phyloP scores from a whole-genome alignment of 2,888 invertebrate genomes.

The Ormyrus thymus region DNA sequence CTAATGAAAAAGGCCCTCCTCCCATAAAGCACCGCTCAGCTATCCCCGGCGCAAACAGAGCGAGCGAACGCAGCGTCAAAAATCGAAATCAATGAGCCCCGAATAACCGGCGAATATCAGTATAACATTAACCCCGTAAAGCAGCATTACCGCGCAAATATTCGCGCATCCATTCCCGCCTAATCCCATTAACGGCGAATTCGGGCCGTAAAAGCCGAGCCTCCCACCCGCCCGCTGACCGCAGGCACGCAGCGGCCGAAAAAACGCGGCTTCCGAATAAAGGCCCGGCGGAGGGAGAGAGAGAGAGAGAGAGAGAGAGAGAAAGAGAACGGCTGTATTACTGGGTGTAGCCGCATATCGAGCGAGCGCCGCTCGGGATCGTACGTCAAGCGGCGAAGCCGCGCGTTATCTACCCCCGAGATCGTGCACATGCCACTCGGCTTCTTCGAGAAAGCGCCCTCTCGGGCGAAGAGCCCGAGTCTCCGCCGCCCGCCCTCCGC shows the following conservation, averaged over 20 bases:
- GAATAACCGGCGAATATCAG: neutral
- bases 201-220: neutral
- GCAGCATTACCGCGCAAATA: constrained; percentile 1
- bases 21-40: too few relatives aligned
- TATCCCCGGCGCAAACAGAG: too few relatives aligned
- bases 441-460: neutral
- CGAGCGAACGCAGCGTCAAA: too few relatives aligned
- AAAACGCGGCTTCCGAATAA: neutral
- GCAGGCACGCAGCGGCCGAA: too few relatives aligned
- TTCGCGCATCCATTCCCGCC: neutral
- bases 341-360: neutral
- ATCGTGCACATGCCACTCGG: constrained; percentile 15
- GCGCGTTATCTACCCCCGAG: constrained; percentile 31
- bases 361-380: constrained; percentile 12
- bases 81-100: too few relatives aligned
- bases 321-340: neutral
- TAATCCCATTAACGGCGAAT: neutral
- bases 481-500: neutral
- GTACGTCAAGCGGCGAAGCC: constrained; percentile 41
- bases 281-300: neutral
- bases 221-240: neutral
- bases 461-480: neutral
- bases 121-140: constrained; percentile 3
- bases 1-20: too few relatives aligned
- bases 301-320: neutral